Base-by-base conservation (phyloP, 2,888 invertebrate genomes). In the Microplitis manilae region DNA sequence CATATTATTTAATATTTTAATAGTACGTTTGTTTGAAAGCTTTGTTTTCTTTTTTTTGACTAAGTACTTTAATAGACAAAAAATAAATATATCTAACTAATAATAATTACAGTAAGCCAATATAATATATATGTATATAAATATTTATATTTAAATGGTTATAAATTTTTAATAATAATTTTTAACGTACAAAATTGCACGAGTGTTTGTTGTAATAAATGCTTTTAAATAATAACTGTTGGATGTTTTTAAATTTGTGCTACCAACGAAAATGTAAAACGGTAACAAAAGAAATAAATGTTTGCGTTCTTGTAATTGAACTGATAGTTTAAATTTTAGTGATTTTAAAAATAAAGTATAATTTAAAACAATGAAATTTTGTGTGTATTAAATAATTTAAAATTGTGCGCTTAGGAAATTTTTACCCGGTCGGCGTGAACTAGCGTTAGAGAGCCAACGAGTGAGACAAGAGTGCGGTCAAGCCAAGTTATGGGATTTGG, bases 401-500 rank as follows among this genome's bases (percentile, higher is more conserved):
- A 8, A 5, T 30, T n/a, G 9, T 17, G 39, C 65, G 73, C 41
- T 87, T 87, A 89, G 82, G 87, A 87, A 59, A 87, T 79, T 83
- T 89, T 89, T 17, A 88, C 80, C 68, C 87, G 87, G 76, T 90
- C 90, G 0, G 89, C 86, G 85, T 93, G 92, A 0, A 92, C 91
- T 88, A 94, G 92, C 15, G 94, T 93, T 41, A 96, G 88, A 1
- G 95, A 94, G 9, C 95, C 95, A 1, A 95, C 93, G 78, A 96
- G 91, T 1, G 96, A 94, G 1, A 97, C 95, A n/a, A 97, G 91
- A 0, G 96, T 94, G 67, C 96, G 93, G 91, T 98, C 98, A 79
- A 98, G 91, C 98, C 98, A 98, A 78, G 97, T 97, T 77, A 97
- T 95, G 0, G 96, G 95, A 87, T 96, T 95, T 0, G 98, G 97